These are phyloP conservation scores for Sinohyriopsis cumingii DNA, from an alignment of 2,888 invertebrate genomes.

Conservation along the genomic window DNA sequence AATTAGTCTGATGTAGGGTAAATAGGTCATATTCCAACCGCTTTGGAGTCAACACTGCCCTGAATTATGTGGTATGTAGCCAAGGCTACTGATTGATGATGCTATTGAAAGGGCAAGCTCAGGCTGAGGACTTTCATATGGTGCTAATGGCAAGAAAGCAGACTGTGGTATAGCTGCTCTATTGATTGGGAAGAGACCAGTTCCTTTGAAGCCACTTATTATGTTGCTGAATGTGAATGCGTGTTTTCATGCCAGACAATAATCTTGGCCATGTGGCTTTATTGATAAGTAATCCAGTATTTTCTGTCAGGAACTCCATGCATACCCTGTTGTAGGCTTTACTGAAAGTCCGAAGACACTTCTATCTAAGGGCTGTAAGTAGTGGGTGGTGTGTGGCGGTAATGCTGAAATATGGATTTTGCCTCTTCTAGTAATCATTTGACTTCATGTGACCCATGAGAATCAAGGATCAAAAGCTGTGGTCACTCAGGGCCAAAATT, in stretches of 20 bases:
- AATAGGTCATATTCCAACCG: too few relatives aligned
- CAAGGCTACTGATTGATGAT: too few relatives aligned
- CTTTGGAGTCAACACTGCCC: too few relatives aligned
- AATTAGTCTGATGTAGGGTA: too few relatives aligned
- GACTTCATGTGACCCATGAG: too few relatives aligned
- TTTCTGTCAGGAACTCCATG: constrained; percentile 20
- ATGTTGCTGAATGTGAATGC: constrained; percentile 24
- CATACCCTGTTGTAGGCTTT: constrained; percentile 27
- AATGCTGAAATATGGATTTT: constrained; percentile 21
- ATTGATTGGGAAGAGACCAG: constrained; percentile 26
- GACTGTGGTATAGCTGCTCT: constrained; percentile 8
- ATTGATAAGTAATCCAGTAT: constrained; percentile 17
- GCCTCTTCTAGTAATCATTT: too few relatives aligned
- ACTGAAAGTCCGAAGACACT: constrained; percentile 32
- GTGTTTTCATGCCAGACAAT: constrained; percentile 19
- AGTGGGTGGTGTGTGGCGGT: constrained; percentile 31
- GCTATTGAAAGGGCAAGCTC: too few relatives aligned
- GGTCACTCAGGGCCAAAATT: too few relatives aligned
- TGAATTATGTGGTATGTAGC: too few relatives aligned
- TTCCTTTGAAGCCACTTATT: constrained; percentile 19
- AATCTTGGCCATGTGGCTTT: constrained; percentile 25
- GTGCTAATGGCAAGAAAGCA: constrained; percentile 19
- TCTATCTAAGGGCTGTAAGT: constrained; percentile 28
- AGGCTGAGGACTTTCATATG: constrained; percentile 6
- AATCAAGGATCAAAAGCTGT: neutral